Percentiles rank a stretch among this genome's conserved stretches.
Evolutionary conservation across 2,113 vertebrate species (phyloP).

Genomic region (Plestiodon gilberti): DNA sequence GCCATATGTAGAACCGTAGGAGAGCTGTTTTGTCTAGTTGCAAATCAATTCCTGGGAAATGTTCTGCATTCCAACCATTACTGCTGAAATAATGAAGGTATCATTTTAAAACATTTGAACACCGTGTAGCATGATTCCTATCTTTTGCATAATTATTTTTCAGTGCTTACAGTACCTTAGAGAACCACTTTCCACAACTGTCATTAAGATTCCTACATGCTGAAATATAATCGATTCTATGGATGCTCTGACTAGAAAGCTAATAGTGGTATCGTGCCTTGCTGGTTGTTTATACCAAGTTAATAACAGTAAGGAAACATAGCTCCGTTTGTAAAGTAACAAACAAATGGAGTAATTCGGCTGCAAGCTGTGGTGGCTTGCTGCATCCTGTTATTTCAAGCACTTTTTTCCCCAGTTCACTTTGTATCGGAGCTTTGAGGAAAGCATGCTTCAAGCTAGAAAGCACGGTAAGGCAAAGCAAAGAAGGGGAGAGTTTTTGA

Average conservation of each 20-base stretch:
- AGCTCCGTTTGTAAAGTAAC: background rate
- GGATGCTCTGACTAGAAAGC: background rate
- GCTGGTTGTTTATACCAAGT: background rate
- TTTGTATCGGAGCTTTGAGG: too few species aligned
- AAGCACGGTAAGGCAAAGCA: too few species aligned
- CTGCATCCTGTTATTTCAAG: too few species aligned
- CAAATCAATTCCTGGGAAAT: background rate
- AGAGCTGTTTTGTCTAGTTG: background rate
- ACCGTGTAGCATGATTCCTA: background rate
- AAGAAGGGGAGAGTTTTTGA: too few species aligned
- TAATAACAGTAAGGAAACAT: background rate
- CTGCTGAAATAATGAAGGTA: background rate
- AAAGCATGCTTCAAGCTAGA: too few species aligned
- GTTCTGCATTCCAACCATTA: background rate
- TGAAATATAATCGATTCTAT: conserved; percentile 1
- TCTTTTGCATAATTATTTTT: background rate
- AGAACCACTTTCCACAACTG: background rate
- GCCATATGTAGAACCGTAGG: background rate
- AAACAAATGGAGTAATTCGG: background rate
- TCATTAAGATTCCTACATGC: background rate
- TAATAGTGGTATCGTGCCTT: background rate
- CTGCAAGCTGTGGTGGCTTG: background rate
- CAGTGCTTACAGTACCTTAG: background rate
- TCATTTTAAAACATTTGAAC: background rate
- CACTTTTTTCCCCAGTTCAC: too few species aligned